Evolutionary conservation across 2,888 invertebrate genomes (phyloP), one percentile per base, ranked within the genome.

Genomic region (Acronicta aceris): DNA sequence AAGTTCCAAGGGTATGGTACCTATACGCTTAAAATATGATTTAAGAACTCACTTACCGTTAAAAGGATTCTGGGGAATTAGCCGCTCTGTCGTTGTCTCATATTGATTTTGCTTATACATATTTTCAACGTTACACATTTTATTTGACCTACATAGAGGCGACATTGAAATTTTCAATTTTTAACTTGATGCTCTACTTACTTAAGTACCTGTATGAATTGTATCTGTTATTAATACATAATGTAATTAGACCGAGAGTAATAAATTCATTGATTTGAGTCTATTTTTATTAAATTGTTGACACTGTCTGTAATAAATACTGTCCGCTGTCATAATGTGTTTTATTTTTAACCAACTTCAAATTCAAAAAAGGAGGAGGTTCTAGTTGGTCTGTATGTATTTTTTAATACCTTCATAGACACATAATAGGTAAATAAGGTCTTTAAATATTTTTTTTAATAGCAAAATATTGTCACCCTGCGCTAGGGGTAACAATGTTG

Each of bases 191-290:
- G 17, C 12, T 21, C 33, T 41, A 43, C 51, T 49, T 54, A 50
- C 16, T 54, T 38, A n/a, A 0, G 1, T n/a, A 38, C 38, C n/a
- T 38, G 5, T n/a, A 53, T 59, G n/a, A 66, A 33, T 7, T 53
- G 53, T 56, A 48, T 42, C 53, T 51, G 42, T 10, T 71, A 42
- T 43, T 54, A n/a, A n/a, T n/a, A 59, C 66, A 71, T 69, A 47
- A 38, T 66, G 41, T 47, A 50, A 49, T 17, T 57, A 51, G 50
- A 60, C 52, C 38, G 58, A 54, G 58, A 55, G 50, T 59, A 41
- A 53, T 9, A 41, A 59, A 65, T 57, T 51, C 56, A 70, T 60
- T 65, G 45, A 57, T 53, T 57, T 8, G 15, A 46, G 47, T 33
- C 8, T 45, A 47, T 46, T 41, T 59, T 41, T 42, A 63, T 50